Base-by-base conservation (phyloP, 2,888 invertebrate genomes). In the Catocala fraxini region DNA sequence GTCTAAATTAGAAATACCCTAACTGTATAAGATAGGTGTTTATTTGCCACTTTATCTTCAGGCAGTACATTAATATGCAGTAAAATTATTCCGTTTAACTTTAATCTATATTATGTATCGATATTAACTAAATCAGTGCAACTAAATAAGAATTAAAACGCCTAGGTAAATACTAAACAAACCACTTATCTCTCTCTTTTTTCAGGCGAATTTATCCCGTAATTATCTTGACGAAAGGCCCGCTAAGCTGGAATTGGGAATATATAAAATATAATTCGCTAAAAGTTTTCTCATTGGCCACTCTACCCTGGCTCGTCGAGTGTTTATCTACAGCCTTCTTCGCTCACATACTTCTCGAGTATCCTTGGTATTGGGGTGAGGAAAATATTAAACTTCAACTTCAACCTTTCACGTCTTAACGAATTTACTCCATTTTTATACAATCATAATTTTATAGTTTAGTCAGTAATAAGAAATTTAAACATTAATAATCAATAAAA, bases 321-420 rank as follows among this genome's bases (percentile, higher is more conserved):
- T 94, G 94, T 86, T 87, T 93, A 76, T 88, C 92, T 64, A 88
- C 79, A 68, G 90, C 92, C 56, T 87, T 92, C 81, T 87, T 93
- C 73, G 81, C 89, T 56, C 89, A 93, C 76, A 82, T 91, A 71
- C 85, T 93, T 53, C 89, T 94, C 62, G 91, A 87, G 63, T 93
- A 89, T 81, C 91, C 93, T 62, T 94, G 94, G 94, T 92, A 92
- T 80, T 94, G 94, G 94, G 94, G 94, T 94, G 77, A 91, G 93
- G 63, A 72, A 70, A 61, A 65, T 71, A 56, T 58, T 43, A 63
- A 74, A 67, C 72, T 71, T 25, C 4, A 25, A 25, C 25, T 68
- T 54, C 51, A 69, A 63, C 49, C 47, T 65, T 54, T 54, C 7
- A 33, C 41, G n/a, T 45, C 10, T 5, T 61, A 67, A 59, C 55